Evolutionary conservation across 2,113 vertebrate genomes (phyloP).

Genomic region (Percina caprodes): DNA sequence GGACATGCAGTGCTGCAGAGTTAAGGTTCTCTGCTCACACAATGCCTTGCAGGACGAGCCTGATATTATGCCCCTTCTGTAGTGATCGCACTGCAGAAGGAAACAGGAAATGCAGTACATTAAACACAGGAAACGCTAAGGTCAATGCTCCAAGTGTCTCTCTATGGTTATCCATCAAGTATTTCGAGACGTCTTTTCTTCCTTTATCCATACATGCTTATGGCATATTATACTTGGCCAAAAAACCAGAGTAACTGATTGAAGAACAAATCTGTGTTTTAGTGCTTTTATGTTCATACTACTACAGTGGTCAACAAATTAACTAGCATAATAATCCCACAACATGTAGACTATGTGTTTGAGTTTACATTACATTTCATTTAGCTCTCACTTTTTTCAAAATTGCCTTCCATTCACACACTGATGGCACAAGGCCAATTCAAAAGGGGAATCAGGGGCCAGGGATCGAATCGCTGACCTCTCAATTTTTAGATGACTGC

Average conservation of each 20-base stretch:
- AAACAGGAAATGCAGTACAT: slow-evolving; percentile 36
- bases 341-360: neutral
- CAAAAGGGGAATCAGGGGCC: no score
- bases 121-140: slow-evolving; percentile 10
- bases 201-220: neutral
- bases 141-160: neutral
- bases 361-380: neutral
- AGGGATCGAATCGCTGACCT: no score
- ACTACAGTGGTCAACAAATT: neutral
- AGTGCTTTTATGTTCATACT: no score
- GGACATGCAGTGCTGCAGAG: slow-evolving; percentile 79
- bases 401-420: no score
- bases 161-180: neutral
- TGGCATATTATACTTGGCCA: no score
- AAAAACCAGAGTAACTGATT: no score
- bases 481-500: no score
- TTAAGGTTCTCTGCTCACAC: slow-evolving; percentile 89
- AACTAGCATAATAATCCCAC: no score
- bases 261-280: no score
- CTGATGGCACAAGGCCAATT: no score
- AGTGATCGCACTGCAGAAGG: slow-evolving; percentile 92
- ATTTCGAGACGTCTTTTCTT: neutral
- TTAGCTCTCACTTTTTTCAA: no score
- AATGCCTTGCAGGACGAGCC: slow-evolving; percentile 93
- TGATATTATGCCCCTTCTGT: slow-evolving; percentile 94